phyloP scores from a whole-genome alignment of 2,888 invertebrate species.

The Camptogramma bilineatum region DNA sequence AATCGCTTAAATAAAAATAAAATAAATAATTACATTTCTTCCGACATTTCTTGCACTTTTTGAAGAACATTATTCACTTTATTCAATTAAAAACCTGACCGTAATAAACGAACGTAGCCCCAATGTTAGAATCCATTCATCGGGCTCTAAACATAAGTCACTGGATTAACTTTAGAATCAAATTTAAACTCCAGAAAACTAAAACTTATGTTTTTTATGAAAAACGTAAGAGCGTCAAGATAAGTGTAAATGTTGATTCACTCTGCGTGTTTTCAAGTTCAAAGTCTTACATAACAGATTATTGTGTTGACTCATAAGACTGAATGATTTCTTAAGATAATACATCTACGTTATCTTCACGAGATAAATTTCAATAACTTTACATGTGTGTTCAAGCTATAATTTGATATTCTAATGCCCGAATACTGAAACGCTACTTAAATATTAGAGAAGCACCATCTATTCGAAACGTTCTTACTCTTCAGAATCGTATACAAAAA shows the following conservation, averaged over 20 bases:
- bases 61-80: slow-evolving; percentile 64
- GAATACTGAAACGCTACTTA: no score
- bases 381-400: no score
- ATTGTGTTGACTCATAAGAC: not conserved
- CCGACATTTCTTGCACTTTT: slow-evolving; percentile 74
- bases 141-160: no score
- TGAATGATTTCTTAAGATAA: not conserved
- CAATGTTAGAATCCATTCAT: no score
- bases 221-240: slow-evolving; percentile 8
- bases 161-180: no score
- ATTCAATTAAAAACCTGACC: slow-evolving; percentile 2
- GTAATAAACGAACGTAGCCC: no score
- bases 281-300: not conserved
- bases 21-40: slow-evolving; percentile 69
- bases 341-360: not conserved
- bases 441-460: no score
- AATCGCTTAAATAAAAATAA: not conserved
- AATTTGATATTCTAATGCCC: no score
- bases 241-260: not conserved
- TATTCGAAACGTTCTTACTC: no score
- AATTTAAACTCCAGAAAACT: no score
- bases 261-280: not conserved
- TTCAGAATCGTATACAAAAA: no score
- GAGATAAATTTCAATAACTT: not conserved
- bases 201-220: no score